These are phyloP conservation scores for Condylura cristata DNA, from an alignment of 2,113 vertebrate species.

Conservation along the genomic window DNA sequence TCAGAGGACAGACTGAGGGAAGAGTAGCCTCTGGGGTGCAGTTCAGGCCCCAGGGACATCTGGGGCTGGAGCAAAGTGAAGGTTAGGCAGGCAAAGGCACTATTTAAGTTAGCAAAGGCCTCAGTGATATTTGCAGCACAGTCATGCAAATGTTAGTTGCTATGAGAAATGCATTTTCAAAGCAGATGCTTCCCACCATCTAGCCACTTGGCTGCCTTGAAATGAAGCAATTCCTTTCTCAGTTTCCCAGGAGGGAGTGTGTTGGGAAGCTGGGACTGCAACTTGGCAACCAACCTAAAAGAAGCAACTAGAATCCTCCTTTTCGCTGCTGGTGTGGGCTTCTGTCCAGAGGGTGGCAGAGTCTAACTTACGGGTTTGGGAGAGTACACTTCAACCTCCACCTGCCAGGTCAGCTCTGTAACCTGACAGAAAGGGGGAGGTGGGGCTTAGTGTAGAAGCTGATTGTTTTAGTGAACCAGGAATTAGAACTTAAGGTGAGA, in stretches of 20 bases:
- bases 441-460: background rate
- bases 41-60: background rate
- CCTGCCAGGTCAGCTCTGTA: background rate
- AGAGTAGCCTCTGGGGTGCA: background rate
- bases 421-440: background rate
- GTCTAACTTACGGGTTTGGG: background rate
- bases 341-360: background rate
- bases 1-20: background rate
- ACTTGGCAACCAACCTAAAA: background rate
- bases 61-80: constrained; percentile 14
- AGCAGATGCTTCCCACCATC: constrained; percentile 75
- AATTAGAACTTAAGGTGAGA: background rate
- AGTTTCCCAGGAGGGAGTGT: constrained; percentile 52
- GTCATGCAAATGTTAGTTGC: constrained; percentile 78
- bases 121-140: constrained; percentile 76
- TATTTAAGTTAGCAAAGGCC: constrained; percentile 78
- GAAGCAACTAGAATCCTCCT: background rate
- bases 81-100: constrained; percentile 62
- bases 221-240: constrained; percentile 69
- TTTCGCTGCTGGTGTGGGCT: background rate
- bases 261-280: background rate
- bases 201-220: constrained; percentile 68
- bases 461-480: background rate
- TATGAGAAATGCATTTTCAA: constrained; percentile 79
- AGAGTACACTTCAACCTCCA: background rate